Evolutionary conservation across 2,797 vertebrate genomes (phyloP).

Genomic region (Artibeus lituratus): DNA sequence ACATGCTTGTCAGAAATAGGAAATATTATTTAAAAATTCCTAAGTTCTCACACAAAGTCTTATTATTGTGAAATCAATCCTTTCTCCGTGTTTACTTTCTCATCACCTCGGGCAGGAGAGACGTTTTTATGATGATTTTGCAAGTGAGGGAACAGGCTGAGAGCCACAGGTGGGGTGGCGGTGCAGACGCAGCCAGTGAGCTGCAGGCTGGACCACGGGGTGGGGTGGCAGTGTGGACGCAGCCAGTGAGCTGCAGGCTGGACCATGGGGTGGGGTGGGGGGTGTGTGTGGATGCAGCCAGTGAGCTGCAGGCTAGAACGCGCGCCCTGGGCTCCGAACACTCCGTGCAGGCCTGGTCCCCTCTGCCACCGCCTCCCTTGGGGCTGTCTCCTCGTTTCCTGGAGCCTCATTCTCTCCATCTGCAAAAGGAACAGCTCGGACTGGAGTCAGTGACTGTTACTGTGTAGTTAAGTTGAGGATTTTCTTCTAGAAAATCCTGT

Average conservation of each 20-base stretch:
- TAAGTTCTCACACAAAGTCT: not conserved
- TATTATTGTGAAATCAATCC: not conserved
- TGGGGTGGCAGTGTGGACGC: not conserved
- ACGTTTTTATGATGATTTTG: not conserved
- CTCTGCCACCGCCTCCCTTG: not conserved
- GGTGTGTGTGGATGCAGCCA: not conserved
- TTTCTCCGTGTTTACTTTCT: not conserved
- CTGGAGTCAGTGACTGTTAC: not conserved
- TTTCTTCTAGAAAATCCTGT: not conserved
- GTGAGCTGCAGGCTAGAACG: rapidly evolving
- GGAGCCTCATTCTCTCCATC: not conserved
- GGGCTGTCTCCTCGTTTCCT: not conserved
- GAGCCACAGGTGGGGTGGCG: not conserved
- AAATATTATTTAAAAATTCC: not conserved
- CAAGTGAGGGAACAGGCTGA: not conserved
- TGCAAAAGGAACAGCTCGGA: not conserved
- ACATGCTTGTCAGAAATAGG: not conserved
- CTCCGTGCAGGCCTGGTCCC: no score
- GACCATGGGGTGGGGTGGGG: not conserved
- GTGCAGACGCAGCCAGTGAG: not conserved
- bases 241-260: rapidly evolving
- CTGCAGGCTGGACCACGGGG: rapidly evolving
- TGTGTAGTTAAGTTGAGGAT: not conserved
- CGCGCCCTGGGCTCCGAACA: not conserved
- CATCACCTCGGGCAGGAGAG: not conserved